Evolutionary conservation across 2,888 invertebrate genomes (phyloP), one percentile per base, ranked within the genome.

Genomic region (Andrena dorsata): DNA sequence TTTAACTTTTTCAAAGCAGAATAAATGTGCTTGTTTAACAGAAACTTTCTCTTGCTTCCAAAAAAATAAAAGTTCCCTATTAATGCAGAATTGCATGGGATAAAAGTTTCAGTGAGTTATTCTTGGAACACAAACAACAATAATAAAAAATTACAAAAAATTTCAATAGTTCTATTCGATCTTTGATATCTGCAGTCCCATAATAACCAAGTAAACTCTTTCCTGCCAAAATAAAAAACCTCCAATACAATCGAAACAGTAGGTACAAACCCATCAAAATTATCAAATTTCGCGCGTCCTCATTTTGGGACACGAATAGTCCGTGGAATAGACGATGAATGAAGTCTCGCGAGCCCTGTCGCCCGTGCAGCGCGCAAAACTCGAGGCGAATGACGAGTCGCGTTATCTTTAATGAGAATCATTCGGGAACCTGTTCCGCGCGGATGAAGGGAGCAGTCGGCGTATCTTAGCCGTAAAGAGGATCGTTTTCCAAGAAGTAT

Each of bases 331-430:
- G 64, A 20, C 51, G 30, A n/a, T 56, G 35, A 63, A 35, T 32
- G 53, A 64, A 56, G 16, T 51, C 35, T 58, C 16, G 16, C 30
- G 13, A 3, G 3, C 2, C 16, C 1, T 30, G 30, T 64, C 51
- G 28, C 13, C 41, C 16, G n/a, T 47, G 66, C 20, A 30, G 10
- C 13, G 13, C 16, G 51, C 20, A 64, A 26, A 58, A 32, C 35
- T 53, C 58, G 6, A n/a, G 26, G 8, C n/a, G 23, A 51, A 53
- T 69, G 53, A 60, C 32, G 23, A 58, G 26, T 20, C 20, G 32
- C 10, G 51, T 53, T 74, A 76, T 76, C 76, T 65, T 66, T 70
- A 74, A 81, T 58, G 56, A 66, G 69, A 70, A 81, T 83, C 83
- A 41, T 69, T 58, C 5, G n/a, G 32, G 53, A 81, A 81, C 83